Evolutionary conservation across 2,797 vertebrate genomes (phyloP), one percentile per base, ranked within the genome.

Genomic region (Ciconia nigra): DNA sequence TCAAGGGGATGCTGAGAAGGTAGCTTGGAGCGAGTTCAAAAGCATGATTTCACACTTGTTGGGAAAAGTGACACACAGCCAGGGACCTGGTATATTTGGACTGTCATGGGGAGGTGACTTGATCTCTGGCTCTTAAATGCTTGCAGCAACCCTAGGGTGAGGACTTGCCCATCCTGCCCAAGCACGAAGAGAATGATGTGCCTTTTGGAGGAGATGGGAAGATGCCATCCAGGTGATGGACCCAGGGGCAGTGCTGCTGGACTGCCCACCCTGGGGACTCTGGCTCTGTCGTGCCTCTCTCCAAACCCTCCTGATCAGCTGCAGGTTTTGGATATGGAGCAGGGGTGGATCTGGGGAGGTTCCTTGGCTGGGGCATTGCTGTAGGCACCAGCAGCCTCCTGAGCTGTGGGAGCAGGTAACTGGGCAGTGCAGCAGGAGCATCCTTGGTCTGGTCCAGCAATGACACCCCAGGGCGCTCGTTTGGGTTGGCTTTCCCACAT

Each of bases 351-450:
- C 16, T 33, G 49, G 39, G 57, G 47, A 44, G 51, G 10, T 15
- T 8, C 9, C 42, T 62, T 0, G 0, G 46, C 63, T 28, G 51
- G 33, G 8, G 5, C 0, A 0, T 2, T 41, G 69, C 58, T 66
- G 35, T 16, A 24, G 44, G 39, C 41, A 69, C 5, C 39, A 29
- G 61, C 61, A 62, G 28, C 59, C 26, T 62, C 59, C 59, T 4
- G 8, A 69, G 33, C 31, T 37, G 33, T 26, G 49, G 79, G 24
- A 72, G 31, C 29, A 44, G 81, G 42, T 35, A 33, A 21, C 7
- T 31, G 58, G 58, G 71, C 25, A 54, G 74, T 1, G 0, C 17
- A 42, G 29, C 29, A 25, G 63, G 37, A 71, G 13, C 57, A 84
- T 83, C 91, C 73, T n/a, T 61, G 54, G 58, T 76, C 35, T 70